Evolutionary conservation across 2,797 vertebrate species (phyloP), one percentile per base, ranked within the genome.

Genomic region (Pelochelys cantorii): DNA sequence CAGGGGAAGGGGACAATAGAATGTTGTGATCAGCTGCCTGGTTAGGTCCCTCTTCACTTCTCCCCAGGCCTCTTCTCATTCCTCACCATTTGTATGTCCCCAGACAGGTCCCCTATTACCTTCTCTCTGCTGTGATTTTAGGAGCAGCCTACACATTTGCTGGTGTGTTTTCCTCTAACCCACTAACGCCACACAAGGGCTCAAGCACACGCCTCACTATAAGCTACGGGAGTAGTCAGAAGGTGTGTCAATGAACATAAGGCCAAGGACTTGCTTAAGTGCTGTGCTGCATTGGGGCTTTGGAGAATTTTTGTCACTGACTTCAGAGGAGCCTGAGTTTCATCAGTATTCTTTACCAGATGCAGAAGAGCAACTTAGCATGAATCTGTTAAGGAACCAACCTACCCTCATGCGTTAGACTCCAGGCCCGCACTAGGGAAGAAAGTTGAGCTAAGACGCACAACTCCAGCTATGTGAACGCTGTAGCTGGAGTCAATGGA

Each of bases 281-380:
- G 68, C 0, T 0, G 15, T 25, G 34, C 17, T 84, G 25, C 52
- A 55, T 53, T 2, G 8, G 29, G 18, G 27, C 12, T 53, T 77
- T 37, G 48, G 52, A 83, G 14, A 84, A 84, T 31, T 23, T 93
- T 71, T 87, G 25, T n/a, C 48, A 13, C 68, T 57, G 23, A 13
- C 80, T 37, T 60, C 53, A 18, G 3, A 52, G 9, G 34, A 4
- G 71, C 42, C 0, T 0, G 11, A 56, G 53, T 56, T 18, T 56
- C 57, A 31, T 17, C 18, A 20, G 34, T 54, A 25, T 12, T 87
- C n/a, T 78, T 57, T 57, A 71, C 34, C 78, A 56, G 48, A 55
- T 20, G 3, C 18, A 87, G 85, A 79, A 91, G n/a, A 22, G 68
- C 20, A 31, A 17, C 62, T 65, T n/a, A 52, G 27, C 2, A 25